Percentiles rank a stretch among this genome's conserved stretches.
Evolutionary conservation across 92 coral and sea anemone genomes (phyloP).

Genomic region (Parazoanthus atlanticus): DNA sequence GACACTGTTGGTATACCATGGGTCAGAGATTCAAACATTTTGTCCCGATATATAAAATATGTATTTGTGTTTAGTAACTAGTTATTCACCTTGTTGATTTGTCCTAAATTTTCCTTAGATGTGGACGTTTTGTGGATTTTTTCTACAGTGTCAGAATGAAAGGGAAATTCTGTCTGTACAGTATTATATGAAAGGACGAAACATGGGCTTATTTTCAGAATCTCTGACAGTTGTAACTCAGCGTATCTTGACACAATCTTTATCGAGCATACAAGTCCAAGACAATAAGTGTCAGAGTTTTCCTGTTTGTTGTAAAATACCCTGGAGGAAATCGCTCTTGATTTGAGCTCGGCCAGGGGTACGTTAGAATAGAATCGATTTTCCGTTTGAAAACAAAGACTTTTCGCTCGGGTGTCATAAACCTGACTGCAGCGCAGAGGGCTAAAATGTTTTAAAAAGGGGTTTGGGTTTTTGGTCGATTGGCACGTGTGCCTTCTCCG

Average conservation of each 20-base stretch:
- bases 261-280: background rate
- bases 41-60: no score
- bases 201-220: no score
- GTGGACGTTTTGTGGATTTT: no score
- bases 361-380: background rate
- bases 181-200: no score
- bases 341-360: background rate
- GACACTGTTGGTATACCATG: no score
- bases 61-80: background rate
- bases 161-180: background rate
- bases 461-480: background rate
- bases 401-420: background rate
- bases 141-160: background rate
- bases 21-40: no score
- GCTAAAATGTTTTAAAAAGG: background rate
- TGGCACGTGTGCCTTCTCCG: background rate
- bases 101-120: background rate
- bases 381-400: background rate
- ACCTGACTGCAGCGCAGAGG: background rate
- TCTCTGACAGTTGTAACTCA: background rate
- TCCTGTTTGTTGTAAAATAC: background rate
- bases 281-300: background rate
- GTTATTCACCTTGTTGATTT: background rate
- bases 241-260: slow-evolving; percentile 9
- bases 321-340: background rate